phyloP scores from a whole-genome alignment of 2,797 vertebrate genomes.

The Acrossocheilus fasciatus region DNA sequence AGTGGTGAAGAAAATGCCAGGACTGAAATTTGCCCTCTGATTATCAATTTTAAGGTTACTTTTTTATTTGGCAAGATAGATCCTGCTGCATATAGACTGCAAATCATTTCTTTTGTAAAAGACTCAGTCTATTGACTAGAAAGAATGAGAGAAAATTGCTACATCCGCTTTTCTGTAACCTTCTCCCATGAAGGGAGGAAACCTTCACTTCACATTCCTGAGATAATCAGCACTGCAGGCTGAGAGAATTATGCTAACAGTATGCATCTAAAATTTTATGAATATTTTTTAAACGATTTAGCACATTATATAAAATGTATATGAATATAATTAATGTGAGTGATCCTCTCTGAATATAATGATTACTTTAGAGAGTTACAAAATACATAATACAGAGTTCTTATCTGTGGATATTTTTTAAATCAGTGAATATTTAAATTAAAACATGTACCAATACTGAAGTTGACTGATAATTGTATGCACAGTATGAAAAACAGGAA shows the following conservation, averaged over 20 bases:
- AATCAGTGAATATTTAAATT: no score
- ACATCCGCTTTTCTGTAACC: conserved; percentile 10
- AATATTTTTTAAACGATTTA: background rate
- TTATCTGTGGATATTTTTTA: background rate
- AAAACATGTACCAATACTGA: background rate
- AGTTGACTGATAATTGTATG: background rate
- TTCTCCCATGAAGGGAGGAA: conserved; percentile 18
- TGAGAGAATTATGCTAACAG: background rate
- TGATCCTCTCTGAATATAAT: background rate
- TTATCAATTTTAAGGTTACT: conserved; percentile 2
- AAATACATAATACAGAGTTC: background rate
- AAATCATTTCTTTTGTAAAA: background rate
- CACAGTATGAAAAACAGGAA: background rate
- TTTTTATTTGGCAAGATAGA: background rate
- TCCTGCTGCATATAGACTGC: background rate
- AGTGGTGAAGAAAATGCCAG: background rate
- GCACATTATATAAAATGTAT: background rate
- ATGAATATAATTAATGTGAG: background rate
- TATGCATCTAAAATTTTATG: background rate
- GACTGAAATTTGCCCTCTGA: background rate
- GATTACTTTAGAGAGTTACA: background rate
- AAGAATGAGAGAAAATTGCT: conserved; percentile 10
- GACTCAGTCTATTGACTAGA: background rate
- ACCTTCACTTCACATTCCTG: conserved; percentile 21
- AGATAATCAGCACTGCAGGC: background rate